These are phyloP conservation scores for Panthera leo DNA, from an alignment of 2,113 vertebrate genomes.

Conservation along the genomic window DNA sequence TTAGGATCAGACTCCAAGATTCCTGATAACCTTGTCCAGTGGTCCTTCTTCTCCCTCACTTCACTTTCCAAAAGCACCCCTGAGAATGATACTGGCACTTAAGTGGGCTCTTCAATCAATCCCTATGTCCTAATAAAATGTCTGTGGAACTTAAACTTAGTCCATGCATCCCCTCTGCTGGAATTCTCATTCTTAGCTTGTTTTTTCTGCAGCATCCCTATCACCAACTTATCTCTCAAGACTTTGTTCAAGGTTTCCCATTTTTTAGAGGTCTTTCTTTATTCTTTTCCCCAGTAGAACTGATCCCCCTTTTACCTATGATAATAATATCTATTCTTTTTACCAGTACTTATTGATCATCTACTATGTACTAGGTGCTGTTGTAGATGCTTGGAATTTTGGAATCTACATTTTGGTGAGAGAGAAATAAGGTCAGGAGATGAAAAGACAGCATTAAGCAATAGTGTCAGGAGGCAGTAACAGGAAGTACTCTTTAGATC, in stretches of 20 bases:
- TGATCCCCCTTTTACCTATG: not conserved
- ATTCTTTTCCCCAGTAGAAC: not conserved
- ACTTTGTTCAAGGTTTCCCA: not conserved
- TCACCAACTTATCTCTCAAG: not conserved
- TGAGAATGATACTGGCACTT: not conserved
- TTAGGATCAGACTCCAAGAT: not conserved
- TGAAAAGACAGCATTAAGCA: not conserved
- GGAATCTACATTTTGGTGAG: not conserved
- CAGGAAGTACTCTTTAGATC: not conserved
- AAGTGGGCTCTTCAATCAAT: not conserved
- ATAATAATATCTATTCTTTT: not conserved
- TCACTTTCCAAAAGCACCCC: not conserved
- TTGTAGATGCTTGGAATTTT: not conserved
- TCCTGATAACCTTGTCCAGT: not conserved
- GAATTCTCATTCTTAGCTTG: not conserved
- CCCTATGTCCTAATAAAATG: not conserved
- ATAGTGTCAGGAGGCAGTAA: not conserved
- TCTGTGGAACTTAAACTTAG: not conserved
- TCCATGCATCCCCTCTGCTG: not conserved
- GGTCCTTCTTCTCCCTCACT: not conserved
- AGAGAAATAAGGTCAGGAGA: not conserved
- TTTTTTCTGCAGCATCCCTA: not conserved
- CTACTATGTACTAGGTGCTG: not conserved
- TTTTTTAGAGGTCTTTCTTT: not conserved
- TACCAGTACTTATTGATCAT: not conserved